Evolutionary conservation across 2,113 vertebrate species (phyloP).

Genomic region (Rhea pennata): DNA sequence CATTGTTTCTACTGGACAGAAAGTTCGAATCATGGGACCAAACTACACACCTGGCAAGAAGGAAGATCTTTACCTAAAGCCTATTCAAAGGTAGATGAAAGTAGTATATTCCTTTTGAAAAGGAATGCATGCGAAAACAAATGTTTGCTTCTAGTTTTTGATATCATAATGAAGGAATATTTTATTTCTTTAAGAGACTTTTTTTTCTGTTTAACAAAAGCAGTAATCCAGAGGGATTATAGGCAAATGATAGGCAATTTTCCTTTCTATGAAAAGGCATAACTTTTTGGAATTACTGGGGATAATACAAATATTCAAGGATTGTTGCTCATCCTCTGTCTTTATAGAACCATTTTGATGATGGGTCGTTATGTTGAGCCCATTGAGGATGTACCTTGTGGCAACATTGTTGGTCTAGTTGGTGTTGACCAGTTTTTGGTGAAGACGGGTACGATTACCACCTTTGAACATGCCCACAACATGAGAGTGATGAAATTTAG

Average conservation of each 20-base stretch:
- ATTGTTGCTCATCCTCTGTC: not conserved
- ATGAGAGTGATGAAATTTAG: slow-evolving; percentile 76
- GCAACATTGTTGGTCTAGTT: slow-evolving; percentile 74
- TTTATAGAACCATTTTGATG: slow-evolving; percentile 76
- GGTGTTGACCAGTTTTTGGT: slow-evolving; percentile 76
- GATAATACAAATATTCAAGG: not conserved
- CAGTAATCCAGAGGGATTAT: not conserved
- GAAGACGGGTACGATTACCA: slow-evolving; percentile 72
- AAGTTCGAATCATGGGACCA: slow-evolving; percentile 73
- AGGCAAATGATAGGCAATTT: not conserved
- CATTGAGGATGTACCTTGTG: slow-evolving; percentile 77
- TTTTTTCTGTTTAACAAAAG: not conserved
- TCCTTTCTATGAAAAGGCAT: not conserved
- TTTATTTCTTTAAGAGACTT: not conserved
- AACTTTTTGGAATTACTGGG: not conserved
- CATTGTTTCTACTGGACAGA: slow-evolving; percentile 69
- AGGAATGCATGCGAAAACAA: not conserved
- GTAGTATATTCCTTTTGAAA: not conserved
- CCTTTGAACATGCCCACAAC: slow-evolving; percentile 75
- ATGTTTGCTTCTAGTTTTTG: not conserved
- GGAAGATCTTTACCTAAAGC: slow-evolving; percentile 74
- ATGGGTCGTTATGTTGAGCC: slow-evolving; percentile 75
- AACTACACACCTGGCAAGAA: slow-evolving; percentile 77
- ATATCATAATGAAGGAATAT: not conserved
- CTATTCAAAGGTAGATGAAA: slow-evolving; percentile 70